Conservation (phyloP, 2,797 vertebrate species). For the Esox lucius region DNA sequence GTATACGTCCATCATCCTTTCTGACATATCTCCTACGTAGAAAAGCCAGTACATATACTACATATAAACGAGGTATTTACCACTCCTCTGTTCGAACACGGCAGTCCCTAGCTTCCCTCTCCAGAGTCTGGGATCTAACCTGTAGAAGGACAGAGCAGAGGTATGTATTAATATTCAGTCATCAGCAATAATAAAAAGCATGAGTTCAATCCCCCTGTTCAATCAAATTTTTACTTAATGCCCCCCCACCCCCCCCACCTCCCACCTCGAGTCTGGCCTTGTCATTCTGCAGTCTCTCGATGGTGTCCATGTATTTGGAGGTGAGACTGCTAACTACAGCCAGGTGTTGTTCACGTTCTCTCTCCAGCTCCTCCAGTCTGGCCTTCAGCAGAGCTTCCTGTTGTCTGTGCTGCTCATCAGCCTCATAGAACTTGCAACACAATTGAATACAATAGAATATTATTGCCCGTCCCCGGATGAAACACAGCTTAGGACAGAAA, state of each 20-base stretch:
- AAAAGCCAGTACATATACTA: not conserved
- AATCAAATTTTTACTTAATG: not conserved
- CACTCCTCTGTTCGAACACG: slow-evolving; percentile 92
- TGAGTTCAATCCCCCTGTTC: not conserved
- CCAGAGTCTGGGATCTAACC: slow-evolving; percentile 91
- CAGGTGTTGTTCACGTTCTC: slow-evolving; percentile 84
- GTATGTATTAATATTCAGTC: not conserved
- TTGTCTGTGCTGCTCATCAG: slow-evolving; percentile 86
- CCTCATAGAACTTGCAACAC: slow-evolving; percentile 87
- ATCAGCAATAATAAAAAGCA: not conserved
- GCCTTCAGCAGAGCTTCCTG: slow-evolving; percentile 82
- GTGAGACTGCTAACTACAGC: slow-evolving; percentile 85
- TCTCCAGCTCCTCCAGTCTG: slow-evolving; percentile 83
- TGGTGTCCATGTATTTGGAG: slow-evolving; percentile 86
- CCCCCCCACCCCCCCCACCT: slow-evolving; percentile 68
- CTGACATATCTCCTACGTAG: not conserved
- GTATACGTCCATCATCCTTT: not conserved
- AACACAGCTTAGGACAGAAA: too few relatives aligned
- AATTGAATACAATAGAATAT: not conserved
- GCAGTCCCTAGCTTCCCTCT: slow-evolving; percentile 94
- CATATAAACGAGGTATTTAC: slow-evolving; percentile 64
- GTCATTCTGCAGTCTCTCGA: slow-evolving; percentile 90
- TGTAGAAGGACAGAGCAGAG: slow-evolving; percentile 50
- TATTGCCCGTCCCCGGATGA: not conserved
- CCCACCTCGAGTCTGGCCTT: slow-evolving; percentile 92